Base-by-base conservation (phyloP, 2,888 invertebrate species). In the Aphidoletes aphidimyza region DNA sequence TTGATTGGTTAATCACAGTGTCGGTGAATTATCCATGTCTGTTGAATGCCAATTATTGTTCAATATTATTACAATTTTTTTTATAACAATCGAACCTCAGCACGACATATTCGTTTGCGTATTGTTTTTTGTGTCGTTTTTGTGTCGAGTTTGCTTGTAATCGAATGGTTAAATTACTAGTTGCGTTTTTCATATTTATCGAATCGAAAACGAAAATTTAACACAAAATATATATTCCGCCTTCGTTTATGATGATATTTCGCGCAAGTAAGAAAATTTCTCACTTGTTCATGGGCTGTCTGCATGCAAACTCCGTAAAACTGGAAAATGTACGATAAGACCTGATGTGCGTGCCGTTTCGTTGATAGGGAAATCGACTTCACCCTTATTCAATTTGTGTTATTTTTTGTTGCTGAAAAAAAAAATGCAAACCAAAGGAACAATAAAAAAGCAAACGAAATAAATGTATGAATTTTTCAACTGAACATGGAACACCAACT, bases 361-460 rank as follows among this genome's bases (percentile, higher is more conserved):
- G 54, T 54, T 54, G 54, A 54, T 54, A 54, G 54, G 54, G 54
- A 54, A 54, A 54, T 22, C 54, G 54, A 26, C 54, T 54, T 54
- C 26, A 54, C 54, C 54, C 54, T 26, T 54, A 54, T 26, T 26
- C 54, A 54, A 54, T 54, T 54, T 54, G 54, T 54, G 54, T 54
- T 9, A 3, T 54, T 22, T 22, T 5, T 22, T 5, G 26, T 22
- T 17, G 3, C 22, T 5, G 17, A 19, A 47, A 11, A 47, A 19
- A 47, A 47, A 47, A 47, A 47, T 47, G 47, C 47, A 47, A 47
- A 47, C 47, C 47, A 47, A 47, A 47, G 47, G 47, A 47, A 47
- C 47, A 47, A 47, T 47, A 54, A 54, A 54, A 54, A 26, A 2
- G 54, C 5, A 26, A 26, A 42, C 42, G n/a, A 14, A 54, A 54